These are phyloP conservation scores for Apocheima hispidaria DNA, from an alignment of 2,888 invertebrate genomes.

Conservation along the genomic window DNA sequence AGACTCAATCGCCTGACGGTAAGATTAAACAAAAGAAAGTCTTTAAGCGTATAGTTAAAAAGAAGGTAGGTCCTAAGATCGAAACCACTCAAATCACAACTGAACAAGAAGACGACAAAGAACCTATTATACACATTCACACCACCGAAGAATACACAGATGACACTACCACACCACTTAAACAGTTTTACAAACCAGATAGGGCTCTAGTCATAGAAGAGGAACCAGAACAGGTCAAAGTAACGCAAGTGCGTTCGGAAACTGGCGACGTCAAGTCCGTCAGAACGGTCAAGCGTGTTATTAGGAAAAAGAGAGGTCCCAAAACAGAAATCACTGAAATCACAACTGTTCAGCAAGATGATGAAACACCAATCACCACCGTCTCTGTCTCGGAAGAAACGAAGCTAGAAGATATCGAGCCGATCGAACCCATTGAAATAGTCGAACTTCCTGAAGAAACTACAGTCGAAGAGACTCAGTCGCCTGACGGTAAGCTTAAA, in stretches of 20 bases:
- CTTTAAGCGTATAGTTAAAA: constrained; percentile 67
- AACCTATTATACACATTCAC: background rate
- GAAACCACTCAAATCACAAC: constrained; percentile 78
- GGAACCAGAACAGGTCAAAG: background rate
- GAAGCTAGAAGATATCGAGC: background rate
- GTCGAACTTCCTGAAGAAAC: background rate
- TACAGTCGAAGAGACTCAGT: constrained; percentile 9
- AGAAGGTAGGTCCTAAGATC: constrained; percentile 70
- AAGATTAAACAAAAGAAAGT: background rate
- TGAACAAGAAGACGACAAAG: constrained; percentile 48
- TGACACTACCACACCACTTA: constrained; percentile 49
- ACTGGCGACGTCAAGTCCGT: background rate
- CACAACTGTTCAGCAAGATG: background rate
- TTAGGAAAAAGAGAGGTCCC: background rate
- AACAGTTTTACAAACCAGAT: background rate
- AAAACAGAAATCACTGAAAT: background rate
- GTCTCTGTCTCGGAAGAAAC: background rate
- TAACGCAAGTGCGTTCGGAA: background rate
- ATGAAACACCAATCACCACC: background rate
- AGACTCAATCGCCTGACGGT: background rate
- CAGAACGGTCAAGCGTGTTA: background rate
- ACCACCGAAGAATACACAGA: constrained; percentile 50
- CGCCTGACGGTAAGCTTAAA: constrained; percentile 52
- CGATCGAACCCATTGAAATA: background rate
- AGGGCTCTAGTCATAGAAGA: background rate